phyloP scores from a whole-genome alignment of 2,797 vertebrate species.

The Acanthornis magna region DNA sequence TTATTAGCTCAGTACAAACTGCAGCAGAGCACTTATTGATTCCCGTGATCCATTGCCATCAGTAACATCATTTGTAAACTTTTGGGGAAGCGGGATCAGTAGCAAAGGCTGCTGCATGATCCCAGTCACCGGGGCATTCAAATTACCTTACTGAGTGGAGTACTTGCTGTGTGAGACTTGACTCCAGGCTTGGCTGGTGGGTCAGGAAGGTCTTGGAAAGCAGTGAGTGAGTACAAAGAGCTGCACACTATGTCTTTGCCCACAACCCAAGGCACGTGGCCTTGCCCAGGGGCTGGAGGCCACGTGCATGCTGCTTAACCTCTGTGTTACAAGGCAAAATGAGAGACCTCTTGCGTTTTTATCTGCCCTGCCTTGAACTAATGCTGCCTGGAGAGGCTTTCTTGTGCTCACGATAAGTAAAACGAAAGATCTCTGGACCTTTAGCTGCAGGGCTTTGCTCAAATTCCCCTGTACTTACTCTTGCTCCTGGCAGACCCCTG shows the following conservation, averaged over 20 bases:
- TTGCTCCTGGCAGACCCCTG: not conserved
- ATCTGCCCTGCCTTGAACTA: not conserved
- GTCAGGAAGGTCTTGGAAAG: not conserved
- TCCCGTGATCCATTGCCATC: conserved; percentile 35
- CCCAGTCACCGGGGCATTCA: not conserved
- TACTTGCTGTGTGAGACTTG: not conserved
- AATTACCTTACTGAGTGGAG: not conserved
- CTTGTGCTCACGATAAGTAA: not conserved
- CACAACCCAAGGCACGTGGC: not conserved
- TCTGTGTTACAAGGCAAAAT: not conserved
- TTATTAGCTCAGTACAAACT: conserved; percentile 49
- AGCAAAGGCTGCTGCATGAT: not conserved
- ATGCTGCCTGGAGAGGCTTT: not conserved
- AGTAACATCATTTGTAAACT: conserved; percentile 51
- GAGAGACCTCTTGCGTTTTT: not conserved
- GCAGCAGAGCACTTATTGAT: conserved; percentile 45
- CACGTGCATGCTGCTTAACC: not conserved
- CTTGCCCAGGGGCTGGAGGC: not conserved
- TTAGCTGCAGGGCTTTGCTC: not conserved
- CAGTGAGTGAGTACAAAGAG: not conserved
- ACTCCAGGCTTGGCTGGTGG: not conserved
- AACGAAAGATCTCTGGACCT: not conserved
- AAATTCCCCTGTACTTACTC: not conserved
- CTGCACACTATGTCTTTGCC: not conserved
- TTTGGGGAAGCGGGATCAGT: conserved; percentile 9